phyloP scores from a whole-genome alignment of 2,797 vertebrate genomes.

The Poecilia gillii region DNA sequence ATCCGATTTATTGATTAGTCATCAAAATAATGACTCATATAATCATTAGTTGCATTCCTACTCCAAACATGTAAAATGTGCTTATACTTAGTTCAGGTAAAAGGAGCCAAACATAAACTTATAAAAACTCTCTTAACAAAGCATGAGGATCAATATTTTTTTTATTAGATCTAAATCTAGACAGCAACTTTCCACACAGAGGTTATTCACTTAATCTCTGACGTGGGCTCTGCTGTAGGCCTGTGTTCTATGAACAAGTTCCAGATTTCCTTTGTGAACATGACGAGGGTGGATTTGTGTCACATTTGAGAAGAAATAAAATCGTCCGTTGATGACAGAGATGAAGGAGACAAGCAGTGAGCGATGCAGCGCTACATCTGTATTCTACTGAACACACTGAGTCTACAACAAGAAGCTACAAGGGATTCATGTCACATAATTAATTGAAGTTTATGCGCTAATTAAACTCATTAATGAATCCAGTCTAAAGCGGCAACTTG shows the following conservation, averaged over 20 bases:
- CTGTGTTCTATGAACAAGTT: background rate
- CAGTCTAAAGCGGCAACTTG: background rate
- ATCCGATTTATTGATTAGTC: too few species aligned
- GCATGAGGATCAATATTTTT: background rate
- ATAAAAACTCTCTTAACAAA: background rate
- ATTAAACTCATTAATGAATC: conserved; percentile 11
- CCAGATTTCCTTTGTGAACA: background rate
- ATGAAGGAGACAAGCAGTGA: background rate
- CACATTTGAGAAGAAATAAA: background rate
- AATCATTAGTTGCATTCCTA: too few species aligned
- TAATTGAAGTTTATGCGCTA: conserved; percentile 4
- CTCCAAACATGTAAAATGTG: background rate
- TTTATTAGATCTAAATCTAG: background rate
- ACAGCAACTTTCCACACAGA: background rate
- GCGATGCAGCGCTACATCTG: background rate
- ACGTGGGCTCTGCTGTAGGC: background rate
- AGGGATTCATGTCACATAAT: background rate
- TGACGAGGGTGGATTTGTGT: background rate
- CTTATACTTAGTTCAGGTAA: background rate
- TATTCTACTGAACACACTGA: background rate
- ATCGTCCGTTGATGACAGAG: background rate
- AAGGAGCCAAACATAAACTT: background rate
- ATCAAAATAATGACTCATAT: too few species aligned
- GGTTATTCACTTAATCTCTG: background rate
- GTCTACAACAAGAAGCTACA: background rate